A percentile compares a stretch with the other conserved stretches of the same genome.
phyloP scores from a whole-genome alignment of 2,888 invertebrate species.

The Kuschelorhynchus macadamiae region DNA sequence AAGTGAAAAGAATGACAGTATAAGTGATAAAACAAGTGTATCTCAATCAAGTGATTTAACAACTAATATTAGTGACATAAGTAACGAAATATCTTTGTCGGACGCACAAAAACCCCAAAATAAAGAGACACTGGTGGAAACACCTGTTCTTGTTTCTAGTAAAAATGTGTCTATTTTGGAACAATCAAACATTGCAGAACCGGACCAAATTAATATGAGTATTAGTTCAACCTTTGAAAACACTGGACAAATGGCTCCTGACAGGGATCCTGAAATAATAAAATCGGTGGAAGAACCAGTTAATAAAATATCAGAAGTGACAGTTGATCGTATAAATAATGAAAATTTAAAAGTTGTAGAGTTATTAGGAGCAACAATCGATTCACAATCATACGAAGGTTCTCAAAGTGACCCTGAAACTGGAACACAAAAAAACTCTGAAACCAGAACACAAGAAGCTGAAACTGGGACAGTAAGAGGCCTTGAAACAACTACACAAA shows the following conservation, averaged over 20 bases:
- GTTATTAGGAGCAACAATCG: neutral
- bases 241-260: neutral
- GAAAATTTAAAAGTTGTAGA: too few species aligned
- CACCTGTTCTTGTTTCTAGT: too few species aligned
- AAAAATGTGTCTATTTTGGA: too few species aligned
- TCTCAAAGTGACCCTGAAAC: too few species aligned
- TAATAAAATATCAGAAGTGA: neutral
- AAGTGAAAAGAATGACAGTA: conserved; percentile 3
- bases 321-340: neutral
- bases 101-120: neutral
- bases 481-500: too few species aligned
- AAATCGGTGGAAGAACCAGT: neutral
- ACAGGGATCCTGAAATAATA: too few species aligned
- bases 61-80: conserved; percentile 1
- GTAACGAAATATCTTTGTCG: neutral
- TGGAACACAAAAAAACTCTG: neutral
- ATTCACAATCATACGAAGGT: too few species aligned
- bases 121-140: too few species aligned
- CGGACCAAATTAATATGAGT: neutral
- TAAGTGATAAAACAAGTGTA: neutral
- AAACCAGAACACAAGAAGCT: neutral
- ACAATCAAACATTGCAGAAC: too few species aligned
- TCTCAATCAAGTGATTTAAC: neutral
- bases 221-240: neutral
- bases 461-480: too few species aligned